Evolutionary conservation across 2,797 vertebrate species (phyloP).

Genomic region (Lophius americanus): DNA sequence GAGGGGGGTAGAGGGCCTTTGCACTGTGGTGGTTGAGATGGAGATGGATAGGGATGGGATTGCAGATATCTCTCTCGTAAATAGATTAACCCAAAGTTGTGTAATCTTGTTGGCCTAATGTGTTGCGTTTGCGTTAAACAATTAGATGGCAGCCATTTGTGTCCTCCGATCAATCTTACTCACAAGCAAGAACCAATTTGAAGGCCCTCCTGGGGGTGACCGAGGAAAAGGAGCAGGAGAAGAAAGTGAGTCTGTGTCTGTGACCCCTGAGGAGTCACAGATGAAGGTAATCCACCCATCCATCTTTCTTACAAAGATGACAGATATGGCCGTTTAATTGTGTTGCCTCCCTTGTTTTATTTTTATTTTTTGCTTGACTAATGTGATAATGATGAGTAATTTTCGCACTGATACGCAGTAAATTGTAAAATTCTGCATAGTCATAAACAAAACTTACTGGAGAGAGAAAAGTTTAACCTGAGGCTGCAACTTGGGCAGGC

Average conservation of each 20-base stretch:
- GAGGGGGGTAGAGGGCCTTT: conserved; percentile 23
- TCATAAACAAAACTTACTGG: conserved; percentile 4
- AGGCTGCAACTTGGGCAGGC: conserved; percentile 31
- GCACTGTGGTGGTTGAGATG: conserved; percentile 44
- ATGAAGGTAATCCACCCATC: conserved; percentile 70
- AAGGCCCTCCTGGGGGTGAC: conserved; percentile 67
- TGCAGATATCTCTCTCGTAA: conserved; percentile 76
- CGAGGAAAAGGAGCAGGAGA: conserved; percentile 20
- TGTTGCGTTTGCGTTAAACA: conserved; percentile 84
- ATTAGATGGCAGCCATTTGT: conserved; percentile 79
- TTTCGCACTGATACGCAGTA: conserved; percentile 22
- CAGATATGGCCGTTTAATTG: conserved; percentile 81
- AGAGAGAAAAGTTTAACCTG: conserved; percentile 33
- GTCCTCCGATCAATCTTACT: conserved; percentile 83
- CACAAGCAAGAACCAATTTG: conserved; percentile 77
- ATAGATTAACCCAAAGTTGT: conserved; percentile 81
- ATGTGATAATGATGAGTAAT: conserved; percentile 82
- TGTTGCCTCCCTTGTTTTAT: conserved; percentile 70
- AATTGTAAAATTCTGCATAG: conserved; percentile 8
- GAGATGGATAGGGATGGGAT: conserved; percentile 72
- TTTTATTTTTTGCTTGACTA: conserved; percentile 67
- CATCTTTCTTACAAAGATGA: conserved; percentile 80
- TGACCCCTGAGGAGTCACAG: conserved; percentile 63
- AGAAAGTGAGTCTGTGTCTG: conserved; percentile 39
- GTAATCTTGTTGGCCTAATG: conserved; percentile 83